Evolutionary conservation across 2,888 invertebrate species (phyloP).

Genomic region (Timema cristinae): DNA sequence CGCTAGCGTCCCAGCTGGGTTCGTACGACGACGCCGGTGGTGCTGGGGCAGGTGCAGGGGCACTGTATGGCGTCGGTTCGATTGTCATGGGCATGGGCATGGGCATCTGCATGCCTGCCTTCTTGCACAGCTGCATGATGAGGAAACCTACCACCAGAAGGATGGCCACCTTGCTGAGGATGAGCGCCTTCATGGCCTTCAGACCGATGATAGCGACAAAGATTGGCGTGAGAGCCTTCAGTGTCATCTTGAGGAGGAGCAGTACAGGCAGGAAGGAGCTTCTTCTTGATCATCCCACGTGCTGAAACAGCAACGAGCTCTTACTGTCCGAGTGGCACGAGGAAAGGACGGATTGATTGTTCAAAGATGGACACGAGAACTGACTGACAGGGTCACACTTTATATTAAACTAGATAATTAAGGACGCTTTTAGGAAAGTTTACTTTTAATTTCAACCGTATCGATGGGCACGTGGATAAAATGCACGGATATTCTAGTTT

Average conservation of each 20-base stretch:
- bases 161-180: slow-evolving; percentile 79
- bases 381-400: too few relatives aligned
- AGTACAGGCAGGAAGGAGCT: slow-evolving; percentile 76
- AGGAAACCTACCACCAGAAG: slow-evolving; percentile 77
- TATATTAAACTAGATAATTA: too few relatives aligned
- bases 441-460: too few relatives aligned
- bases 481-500: too few relatives aligned
- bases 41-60: slow-evolving; percentile 26
- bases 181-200: slow-evolving; percentile 77
- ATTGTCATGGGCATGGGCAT: slow-evolving; percentile 55
- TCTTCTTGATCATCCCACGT: slow-evolving; percentile 77
- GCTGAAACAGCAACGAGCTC: slow-evolving; percentile 49
- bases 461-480: too few relatives aligned
- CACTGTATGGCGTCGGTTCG: slow-evolving; percentile 31
- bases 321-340: too few relatives aligned
- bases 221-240: slow-evolving; percentile 80
- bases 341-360: too few relatives aligned
- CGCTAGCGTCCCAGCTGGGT: slow-evolving; percentile 66
- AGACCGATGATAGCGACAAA: slow-evolving; percentile 72
- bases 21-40: slow-evolving; percentile 54
- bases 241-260: slow-evolving; percentile 73
- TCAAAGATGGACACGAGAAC: too few relatives aligned
- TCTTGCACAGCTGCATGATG: slow-evolving; percentile 71
- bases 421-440: too few relatives aligned
- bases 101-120: slow-evolving; percentile 73